Conservation (phyloP, 2,113 vertebrate species). For the Plotosus lineatus region DNA sequence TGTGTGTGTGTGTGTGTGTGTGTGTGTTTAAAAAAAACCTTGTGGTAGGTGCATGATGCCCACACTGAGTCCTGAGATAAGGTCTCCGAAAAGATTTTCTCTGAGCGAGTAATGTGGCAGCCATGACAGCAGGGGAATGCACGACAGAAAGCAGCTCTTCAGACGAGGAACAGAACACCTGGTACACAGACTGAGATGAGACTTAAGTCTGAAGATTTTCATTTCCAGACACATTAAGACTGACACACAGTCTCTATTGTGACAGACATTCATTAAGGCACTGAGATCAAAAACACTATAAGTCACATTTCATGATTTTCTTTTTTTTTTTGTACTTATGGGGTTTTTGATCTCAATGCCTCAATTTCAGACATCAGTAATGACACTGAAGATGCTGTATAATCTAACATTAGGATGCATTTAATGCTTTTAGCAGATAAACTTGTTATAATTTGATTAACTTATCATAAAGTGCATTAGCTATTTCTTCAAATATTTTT, state of each 20-base stretch:
- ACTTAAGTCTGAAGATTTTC: conserved; percentile 5
- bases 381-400: background rate
- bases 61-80: conserved; percentile 86
- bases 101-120: conserved; percentile 82
- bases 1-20: background rate
- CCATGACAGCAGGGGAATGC: conserved; percentile 82
- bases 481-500: too few species aligned
- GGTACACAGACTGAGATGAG: background rate
- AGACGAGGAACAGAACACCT: conserved; percentile 76
- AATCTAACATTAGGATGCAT: background rate
- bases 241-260: background rate
- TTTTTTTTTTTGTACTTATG: too few species aligned
- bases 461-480: too few species aligned
- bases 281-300: too few species aligned
- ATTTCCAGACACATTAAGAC: background rate
- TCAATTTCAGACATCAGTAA: too few species aligned
- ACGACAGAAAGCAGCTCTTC: conserved; percentile 70
- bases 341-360: too few species aligned
- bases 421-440: background rate
- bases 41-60: conserved; percentile 94
- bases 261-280: background rate
- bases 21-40: conserved; percentile 66
- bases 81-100: conserved; percentile 82
- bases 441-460: too few species aligned
- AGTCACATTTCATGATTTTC: too few species aligned